A percentile compares a stretch with the other conserved stretches of the same genome.
These are phyloP conservation scores for Mormyrops boulengeri DNA, from an alignment of 2,797 vertebrate genomes.

Conservation along the genomic window DNA sequence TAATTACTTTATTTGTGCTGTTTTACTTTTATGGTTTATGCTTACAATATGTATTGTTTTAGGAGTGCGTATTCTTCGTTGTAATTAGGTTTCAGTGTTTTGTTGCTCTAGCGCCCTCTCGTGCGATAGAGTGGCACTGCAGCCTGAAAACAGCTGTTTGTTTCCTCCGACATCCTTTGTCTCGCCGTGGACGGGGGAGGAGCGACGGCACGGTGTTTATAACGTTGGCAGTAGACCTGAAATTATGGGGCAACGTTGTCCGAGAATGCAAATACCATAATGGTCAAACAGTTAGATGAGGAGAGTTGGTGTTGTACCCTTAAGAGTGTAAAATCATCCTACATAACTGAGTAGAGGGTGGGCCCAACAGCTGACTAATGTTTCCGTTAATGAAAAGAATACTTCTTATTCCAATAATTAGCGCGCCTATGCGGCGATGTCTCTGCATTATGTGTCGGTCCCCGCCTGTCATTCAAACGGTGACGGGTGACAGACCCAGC, in stretches of 20 bases:
- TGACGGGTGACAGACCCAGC: background rate
- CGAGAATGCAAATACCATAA: background rate
- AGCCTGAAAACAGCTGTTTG: background rate
- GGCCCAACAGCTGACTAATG: background rate
- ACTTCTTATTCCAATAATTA: background rate
- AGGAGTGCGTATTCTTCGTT: background rate
- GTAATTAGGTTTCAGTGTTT: background rate
- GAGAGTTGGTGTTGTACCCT: background rate
- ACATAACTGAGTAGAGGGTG: background rate
- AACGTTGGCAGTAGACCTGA: background rate
- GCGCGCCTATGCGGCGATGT: background rate
- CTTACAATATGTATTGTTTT: background rate
- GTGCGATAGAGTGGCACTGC: background rate
- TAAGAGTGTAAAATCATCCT: background rate
- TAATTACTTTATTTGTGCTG: constrained; percentile 2
- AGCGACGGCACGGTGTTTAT: background rate
- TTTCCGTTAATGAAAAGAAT: background rate
- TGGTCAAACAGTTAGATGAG: background rate
- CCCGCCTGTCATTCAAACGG: background rate
- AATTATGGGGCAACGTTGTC: background rate
- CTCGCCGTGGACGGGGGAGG: background rate
- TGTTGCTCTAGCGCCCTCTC: background rate
- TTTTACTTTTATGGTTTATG: background rate
- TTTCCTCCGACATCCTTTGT: background rate
- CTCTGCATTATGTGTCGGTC: background rate